phyloP scores from a whole-genome alignment of 2,888 invertebrate genomes.

The Oligia fasciuncula region DNA sequence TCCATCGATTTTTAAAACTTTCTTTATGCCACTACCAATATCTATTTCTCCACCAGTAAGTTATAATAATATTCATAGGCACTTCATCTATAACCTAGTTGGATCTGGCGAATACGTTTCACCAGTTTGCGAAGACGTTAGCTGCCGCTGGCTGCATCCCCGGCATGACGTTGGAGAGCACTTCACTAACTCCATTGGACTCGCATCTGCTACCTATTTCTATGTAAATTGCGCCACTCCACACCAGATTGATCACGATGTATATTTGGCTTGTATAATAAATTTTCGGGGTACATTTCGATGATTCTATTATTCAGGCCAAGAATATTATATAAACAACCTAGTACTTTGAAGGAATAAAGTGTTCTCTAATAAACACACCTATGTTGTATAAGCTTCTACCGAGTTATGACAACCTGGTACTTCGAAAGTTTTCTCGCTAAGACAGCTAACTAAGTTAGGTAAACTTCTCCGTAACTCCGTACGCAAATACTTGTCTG shows the following conservation, averaged over 20 bases:
- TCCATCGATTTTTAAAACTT: not conserved
- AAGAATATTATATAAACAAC: not conserved
- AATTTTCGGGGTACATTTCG: slow-evolving; percentile 10
- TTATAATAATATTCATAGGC: slow-evolving; percentile 14
- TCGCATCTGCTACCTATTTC: slow-evolving; percentile 62
- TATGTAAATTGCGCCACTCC: slow-evolving; percentile 61
- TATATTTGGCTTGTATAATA: slow-evolving; percentile 28
- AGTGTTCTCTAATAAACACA: not conserved
- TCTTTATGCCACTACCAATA: not conserved
- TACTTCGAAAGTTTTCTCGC: not conserved
- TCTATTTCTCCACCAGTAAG: not conserved
- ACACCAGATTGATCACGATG: slow-evolving; percentile 51
- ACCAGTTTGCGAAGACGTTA: slow-evolving; percentile 29
- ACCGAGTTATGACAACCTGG: not conserved
- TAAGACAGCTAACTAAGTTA: not conserved
- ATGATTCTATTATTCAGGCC: not conserved
- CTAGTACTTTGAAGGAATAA: not conserved
- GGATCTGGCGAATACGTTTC: not conserved
- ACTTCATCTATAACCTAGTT: slow-evolving; percentile 15
- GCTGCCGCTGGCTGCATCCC: slow-evolving; percentile 3
- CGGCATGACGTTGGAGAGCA: slow-evolving; percentile 32
- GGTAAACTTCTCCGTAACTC: not conserved
- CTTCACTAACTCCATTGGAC: slow-evolving; percentile 58
- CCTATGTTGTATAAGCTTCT: not conserved
- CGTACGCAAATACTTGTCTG: not conserved